Evolutionary conservation across 2,113 vertebrate genomes (phyloP).

Genomic region (Panthera leo): DNA sequence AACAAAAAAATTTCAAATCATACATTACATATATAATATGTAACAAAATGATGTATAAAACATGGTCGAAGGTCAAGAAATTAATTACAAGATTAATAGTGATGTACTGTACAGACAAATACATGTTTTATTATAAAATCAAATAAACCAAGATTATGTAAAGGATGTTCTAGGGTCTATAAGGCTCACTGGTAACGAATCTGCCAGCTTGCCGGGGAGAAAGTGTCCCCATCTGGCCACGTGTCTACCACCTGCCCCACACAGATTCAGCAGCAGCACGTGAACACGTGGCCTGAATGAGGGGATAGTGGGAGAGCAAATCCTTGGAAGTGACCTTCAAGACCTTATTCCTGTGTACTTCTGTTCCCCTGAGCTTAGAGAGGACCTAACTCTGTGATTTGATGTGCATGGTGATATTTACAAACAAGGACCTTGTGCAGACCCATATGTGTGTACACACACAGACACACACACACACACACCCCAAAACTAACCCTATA

Average conservation of each 20-base stretch:
- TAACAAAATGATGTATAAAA: conserved; percentile 53
- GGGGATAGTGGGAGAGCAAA: neutral
- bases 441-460: neutral
- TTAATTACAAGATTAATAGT: conserved; percentile 21
- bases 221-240: neutral
- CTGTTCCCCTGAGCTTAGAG: conserved; percentile 38
- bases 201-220: neutral
- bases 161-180: neutral
- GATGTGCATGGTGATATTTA: neutral
- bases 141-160: neutral
- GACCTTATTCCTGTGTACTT: neutral
- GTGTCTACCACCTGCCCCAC: neutral
- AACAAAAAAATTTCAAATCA: conserved; percentile 7
- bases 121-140: neutral
- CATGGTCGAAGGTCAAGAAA: conserved; percentile 11
- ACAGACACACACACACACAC: neutral
- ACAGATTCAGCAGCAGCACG: neutral
- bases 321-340: neutral
- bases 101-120: neutral
- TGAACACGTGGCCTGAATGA: neutral
- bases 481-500: neutral
- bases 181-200: neutral
- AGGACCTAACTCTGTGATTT: neutral
- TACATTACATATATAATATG: neutral
- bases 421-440: neutral